Evolutionary conservation across 2,888 invertebrate genomes (phyloP), one percentile per base, ranked within the genome.

Genomic region (Aporophyla nigra): DNA sequence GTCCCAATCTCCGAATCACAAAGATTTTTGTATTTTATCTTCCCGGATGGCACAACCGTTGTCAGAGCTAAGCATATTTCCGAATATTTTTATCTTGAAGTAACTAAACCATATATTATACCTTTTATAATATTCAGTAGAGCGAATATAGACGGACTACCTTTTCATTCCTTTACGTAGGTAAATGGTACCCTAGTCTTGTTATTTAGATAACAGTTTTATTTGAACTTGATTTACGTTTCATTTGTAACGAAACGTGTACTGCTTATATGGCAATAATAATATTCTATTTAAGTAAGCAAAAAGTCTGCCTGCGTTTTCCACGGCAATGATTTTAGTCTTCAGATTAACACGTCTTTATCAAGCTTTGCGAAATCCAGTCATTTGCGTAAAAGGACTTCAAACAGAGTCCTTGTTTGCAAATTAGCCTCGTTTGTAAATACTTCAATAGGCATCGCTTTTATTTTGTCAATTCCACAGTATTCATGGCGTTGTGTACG

Each of bases 51-150:
- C 27, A 56, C 33, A 51, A 70, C 65, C 53, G 9, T 70, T 46
- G 43, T 71, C 67, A 33, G 9, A 56, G 51, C 21, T n/a, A 33
- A 56, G 51, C 59, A 76, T 82, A 27, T 58, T 62, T 49, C n/a
- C 46, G 16, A 33, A 54, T 74, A 77, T 59, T 67, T 67, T 16
- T 53, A 33, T 46, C n/a, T 24, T 33, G 49, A 63, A 63, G 49
- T 59, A 33, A 61, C 16, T 16, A 24, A 59, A 51, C 40, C n/a
- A 21, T 74, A 14, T 74, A 51, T 40, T 59, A 40, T 56, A 70
- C 54, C 69, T 49, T 59, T 49, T 21, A 33, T 56, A 56, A 56
- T 62, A 70, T 70, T 78, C 62, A 83, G 43, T 83, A 67, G 70
- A 73, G 67, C 59, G 58, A 54, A 27, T 27, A 24, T 40, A 33